Evolutionary conservation across 2,797 vertebrate genomes (phyloP), one percentile per base, ranked within the genome.

Genomic region (Prunella strophiata): DNA sequence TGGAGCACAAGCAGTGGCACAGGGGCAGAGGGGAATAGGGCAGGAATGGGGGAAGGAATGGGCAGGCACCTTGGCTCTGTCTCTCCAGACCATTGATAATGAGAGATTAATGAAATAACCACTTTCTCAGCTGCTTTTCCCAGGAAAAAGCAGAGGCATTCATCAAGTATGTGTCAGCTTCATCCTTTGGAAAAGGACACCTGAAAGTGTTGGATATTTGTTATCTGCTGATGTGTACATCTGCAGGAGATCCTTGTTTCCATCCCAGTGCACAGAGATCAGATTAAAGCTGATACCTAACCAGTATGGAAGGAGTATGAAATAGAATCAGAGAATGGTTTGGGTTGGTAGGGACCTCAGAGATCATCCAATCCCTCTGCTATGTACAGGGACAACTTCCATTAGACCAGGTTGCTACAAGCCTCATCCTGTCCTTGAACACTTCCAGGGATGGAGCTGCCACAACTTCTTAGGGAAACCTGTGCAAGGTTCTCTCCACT

Each of bases 41-140:
- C 13, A 68, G 32, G 50, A 65, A 27, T 13, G 7, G 27, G 26
- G 4, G 20, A 61, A 61, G 38, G 32, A 79, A 38, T 14, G 25
- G 16, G 1, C 23, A 51, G 32, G 11, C 48, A 74, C 12, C 13
- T 72, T 0, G 2, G 12, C 30, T 86, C 26, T 63, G 0, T 26
- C 29, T 78, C 38, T 81, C 6, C n/a, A 68, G 16, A 30, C 3
- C 23, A 14, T 0, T 61, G 29, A 7, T 42, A 59, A 5, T 29
- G 18, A 63, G 18, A 89, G 26, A 17, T 15, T 4, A 67, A 38
- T 50, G 34, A 85, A 93, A 77, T 32, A 43, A 34, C 8, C 14
- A 7, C 11, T 62, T 68, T 48, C 66, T 72, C 14, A 18, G 16
- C 12, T 70, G 22, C 25, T 72, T 8, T 84, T 95, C 27, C 16